Evolutionary conservation across 2,113 vertebrate species (phyloP).

Genomic region (Eleginops maclovinus): DNA sequence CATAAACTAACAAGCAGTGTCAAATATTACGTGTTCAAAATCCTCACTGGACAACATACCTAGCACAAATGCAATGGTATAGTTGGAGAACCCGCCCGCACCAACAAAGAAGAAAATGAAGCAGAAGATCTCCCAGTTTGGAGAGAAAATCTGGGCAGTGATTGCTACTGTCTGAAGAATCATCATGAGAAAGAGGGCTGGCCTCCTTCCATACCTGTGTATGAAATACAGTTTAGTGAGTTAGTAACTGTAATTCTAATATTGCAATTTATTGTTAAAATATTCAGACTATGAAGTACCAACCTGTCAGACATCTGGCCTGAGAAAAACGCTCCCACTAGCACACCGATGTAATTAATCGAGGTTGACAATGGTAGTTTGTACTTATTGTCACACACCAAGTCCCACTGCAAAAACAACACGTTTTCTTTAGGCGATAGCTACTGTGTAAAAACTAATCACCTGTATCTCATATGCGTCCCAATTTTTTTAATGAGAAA

Average conservation of each 20-base stretch:
- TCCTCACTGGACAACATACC: conserved; percentile 75
- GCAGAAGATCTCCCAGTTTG: conserved; percentile 89
- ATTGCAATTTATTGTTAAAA: neutral
- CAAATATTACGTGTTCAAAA: neutral
- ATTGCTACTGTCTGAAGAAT: conserved; percentile 88
- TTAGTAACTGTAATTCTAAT: neutral
- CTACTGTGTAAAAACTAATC: too few species aligned
- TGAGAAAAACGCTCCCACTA: conserved; percentile 88
- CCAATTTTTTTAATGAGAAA: too few species aligned
- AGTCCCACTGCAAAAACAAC: conserved; percentile 86
- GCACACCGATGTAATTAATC: conserved; percentile 88
- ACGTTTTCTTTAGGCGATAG: neutral
- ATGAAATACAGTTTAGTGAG: conserved; percentile 20
- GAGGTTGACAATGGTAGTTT: conserved; percentile 88
- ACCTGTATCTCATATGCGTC: too few species aligned
- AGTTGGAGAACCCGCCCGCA: conserved; percentile 91
- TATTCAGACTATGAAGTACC: neutral
- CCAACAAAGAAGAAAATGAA: conserved; percentile 87
- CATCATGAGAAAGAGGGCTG: conserved; percentile 89
- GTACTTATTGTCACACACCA: conserved; percentile 89
- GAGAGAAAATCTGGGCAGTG: conserved; percentile 89
- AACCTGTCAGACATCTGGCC: conserved; percentile 94
- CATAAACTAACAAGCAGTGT: neutral
- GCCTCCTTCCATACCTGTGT: conserved; percentile 89
- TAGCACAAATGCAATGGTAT: conserved; percentile 90